Base-by-base conservation (phyloP, 2,888 invertebrate species). In the Thelaira solivaga region DNA sequence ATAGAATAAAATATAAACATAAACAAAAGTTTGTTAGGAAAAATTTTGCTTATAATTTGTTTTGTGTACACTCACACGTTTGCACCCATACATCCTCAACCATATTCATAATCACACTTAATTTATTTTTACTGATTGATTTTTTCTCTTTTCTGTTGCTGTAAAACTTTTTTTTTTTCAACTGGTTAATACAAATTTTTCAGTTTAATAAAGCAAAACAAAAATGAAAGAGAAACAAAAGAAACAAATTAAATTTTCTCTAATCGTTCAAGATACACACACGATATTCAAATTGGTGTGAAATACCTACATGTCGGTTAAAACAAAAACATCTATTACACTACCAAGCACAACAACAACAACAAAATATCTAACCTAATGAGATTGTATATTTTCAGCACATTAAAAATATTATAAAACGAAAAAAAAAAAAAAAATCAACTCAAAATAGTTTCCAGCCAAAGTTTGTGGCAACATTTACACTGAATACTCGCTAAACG, bases 201-300 rank as follows among this genome's bases (percentile, higher is more conserved):
- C n/a, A n/a, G n/a, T n/a, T n/a, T n/a, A n/a, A n/a, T n/a, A n/a
- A n/a, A n/a, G n/a, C n/a, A n/a, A n/a, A n/a, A n/a, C n/a, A n/a
- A n/a, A n/a, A n/a, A n/a, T n/a, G 18, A 34, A 22, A 36, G 47
- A 34, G 24, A 20, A 47, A 24, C 7, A 20, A 36, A 10, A 10
- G 26, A 43, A 10, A 55, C 7, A 18, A 24, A 20, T 43, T 13
- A 51, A 55, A 72, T 57, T 65, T 73, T 64, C 64, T 65, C 64
- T 73, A 64, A 73, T 73, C 72, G 72, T 29, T 41, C 41, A 57
- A 55, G 79, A 77, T 83, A 26, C n/a, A n/a, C n/a, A 83, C 82
- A 81, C 76, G 77, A 73, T 62, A 49, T 78, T n/a, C 82, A 81
- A 84, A 83, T 85, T 84, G 85, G 86, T 85, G 85, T 86, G 85